Evolutionary conservation across 2,888 invertebrate species (phyloP), one percentile per base, ranked within the genome.

Genomic region (Geotrupes spiniger): DNA sequence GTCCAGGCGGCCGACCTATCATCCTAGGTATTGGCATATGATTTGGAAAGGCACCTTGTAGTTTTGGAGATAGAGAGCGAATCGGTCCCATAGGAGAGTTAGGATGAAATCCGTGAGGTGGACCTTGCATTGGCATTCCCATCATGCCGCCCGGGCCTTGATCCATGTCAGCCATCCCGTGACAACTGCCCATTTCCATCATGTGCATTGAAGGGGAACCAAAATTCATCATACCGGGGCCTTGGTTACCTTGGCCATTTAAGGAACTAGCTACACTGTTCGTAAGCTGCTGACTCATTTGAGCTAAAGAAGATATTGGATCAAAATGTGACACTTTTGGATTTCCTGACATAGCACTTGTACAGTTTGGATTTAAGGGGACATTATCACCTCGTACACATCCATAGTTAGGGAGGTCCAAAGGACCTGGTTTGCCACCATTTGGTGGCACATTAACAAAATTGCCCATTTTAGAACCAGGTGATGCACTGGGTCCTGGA

Each of bases 221-320:
- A 56, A 80, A 80, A 31, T 76, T 76, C 74, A 80, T 76, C 78
- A 81, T 79, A 14, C 75, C 74, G 15, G 74, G 72, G 61, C 76
- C 53, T 59, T 68, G 73, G 48, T 66, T 68, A 29, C 77, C 76
- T 53, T 79, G 80, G 2, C 79, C 80, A 42, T 80, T 76, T 47
- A 79, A 72, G 10, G 82, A 79, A 61, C 79, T 80, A 10, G 82
- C 77, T 42, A 80, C 81, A 69, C 87, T 86, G 64, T 86, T 90
- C 9, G 92, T 91, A 56, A 94, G 74, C 68, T 92, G 92, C 66
- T 94, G 93, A 53, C 92, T 92, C 94, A 94, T 94, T 73, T 94
- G 93, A 45, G 93, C 92, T 64, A 94, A 78, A 5, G 93, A 94
- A 42, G 92, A 90, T 63, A 94, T 94, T 1, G 94, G 94, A 77